Base-by-base conservation (phyloP, 2,888 invertebrate species). In the Orthosia gracilis region DNA sequence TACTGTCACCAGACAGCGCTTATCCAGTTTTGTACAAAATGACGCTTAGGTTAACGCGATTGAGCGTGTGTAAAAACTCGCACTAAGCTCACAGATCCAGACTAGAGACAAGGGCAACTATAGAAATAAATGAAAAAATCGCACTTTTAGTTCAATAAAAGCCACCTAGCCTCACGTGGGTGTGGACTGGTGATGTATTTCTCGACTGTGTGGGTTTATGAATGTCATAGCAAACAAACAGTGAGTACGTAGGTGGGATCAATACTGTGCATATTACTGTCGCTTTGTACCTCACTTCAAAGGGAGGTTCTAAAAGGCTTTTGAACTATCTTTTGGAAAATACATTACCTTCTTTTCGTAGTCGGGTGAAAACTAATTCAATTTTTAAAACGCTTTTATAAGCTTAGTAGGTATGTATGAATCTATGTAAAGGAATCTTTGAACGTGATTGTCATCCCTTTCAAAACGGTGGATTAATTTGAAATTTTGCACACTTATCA, bases 201-300 rank as follows among this genome's bases (percentile, higher is more conserved):
- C 12, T 62, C 12, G 9, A 61, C 0, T 3, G 12, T 18, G 59
- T 59, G 74, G 74, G 73, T 12, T 73, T 74, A 50, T 59, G 74
- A 50, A 50, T 21, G 59, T 26, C 40, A 45, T 1, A 58, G 4
- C 5, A 3, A 40, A 57, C 5, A 3, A 40, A 57, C 23, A 26
- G 9, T n/a, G 21, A 11, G 4, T 62, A 31, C 49, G 73, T 57
- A 40, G 49, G 55, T 15, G 21, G 55, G 12, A 55, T 21, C 55
- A n/a, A 23, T 57, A 15, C 12, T 17, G 47, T 17, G n/a, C n/a
- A 21, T 23, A 21, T 49, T 21, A 26, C 40, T 58, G 73, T 50
- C n/a, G 1, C 49, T 45, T 58, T 45, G 49, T 23, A 11, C 13
- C 1, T 40, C 12, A 15, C 40, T 15, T 50, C 45, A 50, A 61